These are phyloP conservation scores for Drosophila tripunctata DNA, from an alignment of 2,888 invertebrate genomes.

Conservation along the genomic window DNA sequence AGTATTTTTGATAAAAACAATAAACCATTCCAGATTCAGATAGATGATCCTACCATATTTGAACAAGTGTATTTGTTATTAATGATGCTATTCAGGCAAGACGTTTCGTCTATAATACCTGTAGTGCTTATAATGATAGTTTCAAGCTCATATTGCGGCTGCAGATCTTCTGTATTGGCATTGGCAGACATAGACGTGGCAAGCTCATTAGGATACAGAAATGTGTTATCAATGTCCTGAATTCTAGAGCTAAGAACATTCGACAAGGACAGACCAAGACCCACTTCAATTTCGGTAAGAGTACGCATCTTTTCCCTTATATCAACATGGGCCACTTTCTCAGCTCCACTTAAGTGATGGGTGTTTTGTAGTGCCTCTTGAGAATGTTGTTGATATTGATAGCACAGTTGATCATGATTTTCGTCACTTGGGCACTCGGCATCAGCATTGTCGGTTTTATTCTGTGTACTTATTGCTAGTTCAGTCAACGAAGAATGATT, in stretches of 20 bases:
- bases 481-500: background rate
- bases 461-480: background rate
- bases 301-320: constrained; percentile 1
- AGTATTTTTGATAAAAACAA: background rate
- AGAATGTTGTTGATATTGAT: background rate
- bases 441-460: too few species aligned
- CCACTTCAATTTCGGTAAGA: constrained; percentile 11
- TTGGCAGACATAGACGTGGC: constrained; percentile 11
- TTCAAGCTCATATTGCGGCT: constrained; percentile 65
- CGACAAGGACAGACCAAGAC: constrained; percentile 21
- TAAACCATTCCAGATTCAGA: background rate
- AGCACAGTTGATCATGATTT: background rate
- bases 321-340: background rate
- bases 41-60: constrained; percentile 53
- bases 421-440: background rate
- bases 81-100: constrained; percentile 38
- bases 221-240: constrained; percentile 5
- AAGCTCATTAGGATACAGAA: constrained; percentile 22
- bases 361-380: too few species aligned
- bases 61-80: constrained; percentile 40
- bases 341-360: background rate
- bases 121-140: constrained; percentile 66
- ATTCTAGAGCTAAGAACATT: background rate
- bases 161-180: constrained; percentile 22
- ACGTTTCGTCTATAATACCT: constrained; percentile 34